A percentile compares a stretch with the other conserved stretches of the same genome.
Conservation (phyloP, 2,797 vertebrate genomes). For the Rousettus madagascariensis region DNA sequence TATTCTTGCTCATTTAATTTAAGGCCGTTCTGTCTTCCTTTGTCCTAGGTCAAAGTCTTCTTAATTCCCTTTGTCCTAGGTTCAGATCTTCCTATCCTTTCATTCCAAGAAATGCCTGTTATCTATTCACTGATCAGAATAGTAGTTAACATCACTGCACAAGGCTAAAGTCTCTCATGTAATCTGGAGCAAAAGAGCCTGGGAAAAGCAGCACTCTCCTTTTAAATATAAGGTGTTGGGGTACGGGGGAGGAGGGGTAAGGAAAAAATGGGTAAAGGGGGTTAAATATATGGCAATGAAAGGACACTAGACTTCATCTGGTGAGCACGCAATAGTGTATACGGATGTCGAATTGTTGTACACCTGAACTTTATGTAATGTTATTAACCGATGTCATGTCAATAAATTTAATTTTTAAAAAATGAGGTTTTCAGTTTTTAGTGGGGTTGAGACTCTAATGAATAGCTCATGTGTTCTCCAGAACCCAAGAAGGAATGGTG, state of each 20-base stretch:
- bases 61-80: not conserved
- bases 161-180: not conserved
- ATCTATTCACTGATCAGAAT: not conserved
- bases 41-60: not conserved
- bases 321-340: not conserved
- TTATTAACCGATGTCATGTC: not conserved
- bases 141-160: not conserved
- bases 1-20: conserved; percentile 6
- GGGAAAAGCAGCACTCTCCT: not conserved
- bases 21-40: not conserved
- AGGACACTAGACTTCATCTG: not conserved
- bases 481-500: not conserved
- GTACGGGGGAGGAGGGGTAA: accelerated
- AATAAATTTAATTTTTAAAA: not conserved
- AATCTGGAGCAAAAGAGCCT: not conserved
- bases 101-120: not conserved
- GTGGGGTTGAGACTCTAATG: not conserved
- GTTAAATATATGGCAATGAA: not conserved
- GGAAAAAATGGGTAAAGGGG: not conserved
- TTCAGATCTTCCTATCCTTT: not conserved
- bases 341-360: not conserved
- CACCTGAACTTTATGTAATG: not conserved
- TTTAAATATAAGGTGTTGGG: not conserved
- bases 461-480: conserved; percentile 31
- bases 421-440: not conserved